Evolutionary conservation across 1,140 invertebrate species (phyloP).

Genomic region (Sogatella furcifera): DNA sequence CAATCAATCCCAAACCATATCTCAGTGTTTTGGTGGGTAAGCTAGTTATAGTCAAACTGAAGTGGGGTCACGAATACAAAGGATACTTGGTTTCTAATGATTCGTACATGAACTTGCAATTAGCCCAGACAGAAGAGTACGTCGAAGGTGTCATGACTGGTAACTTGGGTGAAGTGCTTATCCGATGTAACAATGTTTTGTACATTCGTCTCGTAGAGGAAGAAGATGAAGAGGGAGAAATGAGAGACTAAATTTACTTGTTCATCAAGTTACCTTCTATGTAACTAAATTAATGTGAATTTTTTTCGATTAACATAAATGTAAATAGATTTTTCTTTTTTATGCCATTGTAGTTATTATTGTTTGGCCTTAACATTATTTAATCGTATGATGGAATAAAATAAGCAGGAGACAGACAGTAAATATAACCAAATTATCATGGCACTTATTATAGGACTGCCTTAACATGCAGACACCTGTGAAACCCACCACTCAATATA

Average conservation of each 20-base stretch:
- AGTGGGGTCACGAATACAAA: slow-evolving; percentile 99
- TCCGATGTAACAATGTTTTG: slow-evolving; percentile 97
- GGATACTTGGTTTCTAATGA: slow-evolving; percentile 95
- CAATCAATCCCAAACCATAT: slow-evolving; percentile 99
- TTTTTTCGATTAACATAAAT: no score
- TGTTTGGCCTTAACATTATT: no score
- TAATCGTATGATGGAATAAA: no score
- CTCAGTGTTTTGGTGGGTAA: slow-evolving; percentile 96
- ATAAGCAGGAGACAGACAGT: no score
- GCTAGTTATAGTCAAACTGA: slow-evolving; percentile 93
- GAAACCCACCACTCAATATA: no score
- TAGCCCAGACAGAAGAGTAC: slow-evolving; percentile 97
- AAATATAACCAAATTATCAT: no score
- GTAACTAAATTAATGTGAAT: no score
- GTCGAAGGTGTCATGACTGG: slow-evolving; percentile 86
- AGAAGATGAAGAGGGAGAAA: slow-evolving; percentile 94
- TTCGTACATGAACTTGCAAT: slow-evolving; percentile 98
- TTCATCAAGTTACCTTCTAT: no score
- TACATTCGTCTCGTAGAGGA: slow-evolving; percentile 94
- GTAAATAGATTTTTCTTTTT: no score
- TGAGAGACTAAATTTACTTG: slow-evolving; percentile 62
- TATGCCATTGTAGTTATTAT: no score
- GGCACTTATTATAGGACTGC: no score
- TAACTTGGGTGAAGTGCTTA: slow-evolving; percentile 92
- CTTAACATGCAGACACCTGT: no score